A percentile compares a stretch with the other conserved stretches of the same genome.
Evolutionary conservation across 2,113 vertebrate species (phyloP).

Genomic region (Epinephelus lanceolatus): DNA sequence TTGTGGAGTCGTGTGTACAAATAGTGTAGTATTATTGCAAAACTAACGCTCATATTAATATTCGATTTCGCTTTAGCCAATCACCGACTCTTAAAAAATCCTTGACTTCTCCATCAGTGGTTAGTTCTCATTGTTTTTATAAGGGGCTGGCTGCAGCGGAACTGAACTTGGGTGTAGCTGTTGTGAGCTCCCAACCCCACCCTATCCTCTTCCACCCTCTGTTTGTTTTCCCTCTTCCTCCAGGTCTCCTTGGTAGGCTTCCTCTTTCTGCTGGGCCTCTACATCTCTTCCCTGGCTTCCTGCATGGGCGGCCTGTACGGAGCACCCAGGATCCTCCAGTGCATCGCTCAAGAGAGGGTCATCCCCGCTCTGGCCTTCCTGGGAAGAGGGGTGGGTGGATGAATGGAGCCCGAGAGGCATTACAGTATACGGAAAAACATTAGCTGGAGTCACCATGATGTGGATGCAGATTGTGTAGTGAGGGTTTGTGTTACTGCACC

Average conservation of each 20-base stretch:
- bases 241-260: constrained; percentile 98
- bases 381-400: constrained; percentile 89
- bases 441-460: constrained; percentile 11
- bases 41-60: background rate
- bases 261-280: constrained; percentile 96
- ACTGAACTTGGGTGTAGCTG: constrained; percentile 78
- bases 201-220: constrained; percentile 81
- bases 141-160: constrained; percentile 77
- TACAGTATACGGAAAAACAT: background rate
- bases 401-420: constrained; percentile 12
- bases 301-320: constrained; percentile 97
- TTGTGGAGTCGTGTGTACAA: too few relatives aligned
- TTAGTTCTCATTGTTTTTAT: constrained; percentile 68
- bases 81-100: background rate
- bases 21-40: background rate
- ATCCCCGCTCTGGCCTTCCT: constrained; percentile 90
- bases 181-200: constrained; percentile 66
- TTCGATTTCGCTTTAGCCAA: background rate
- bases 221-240: constrained; percentile 82
- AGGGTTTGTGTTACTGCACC: background rate
- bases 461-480: background rate
- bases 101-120: constrained; percentile 51
- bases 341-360: constrained; percentile 96
- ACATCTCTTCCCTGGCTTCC: constrained; percentile 97
- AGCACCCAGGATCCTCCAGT: constrained; percentile 97